Evolutionary conservation across 92 coral and sea anemone genomes (phyloP), one percentile per base, ranked within the genome.

Genomic region (Porites cylindrica): DNA sequence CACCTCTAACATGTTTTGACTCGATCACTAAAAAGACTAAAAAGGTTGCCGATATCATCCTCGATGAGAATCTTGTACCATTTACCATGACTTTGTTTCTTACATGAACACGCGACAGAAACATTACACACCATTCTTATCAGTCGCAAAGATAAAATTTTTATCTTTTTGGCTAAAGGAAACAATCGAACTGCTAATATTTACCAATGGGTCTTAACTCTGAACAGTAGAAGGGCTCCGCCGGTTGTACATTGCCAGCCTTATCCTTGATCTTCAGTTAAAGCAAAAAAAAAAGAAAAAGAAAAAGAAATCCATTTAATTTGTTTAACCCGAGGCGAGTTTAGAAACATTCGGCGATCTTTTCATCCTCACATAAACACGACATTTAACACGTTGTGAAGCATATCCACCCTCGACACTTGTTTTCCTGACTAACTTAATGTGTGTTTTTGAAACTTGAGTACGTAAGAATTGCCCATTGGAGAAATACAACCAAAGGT

Each of bases 381-480:
- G 14, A 21, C 16, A 6, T 82, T 71, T 58, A 82, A 70, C 19
- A 56, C 20, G 78, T 71, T 82, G 77, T 70, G 59, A 82, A 47
- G 77, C 82, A 90, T 90, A 90, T 90, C 92, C 78, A 85, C 90
- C 90, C 86, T 72, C 56, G 92, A 85, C 92, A 90, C 92, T 90
- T 90, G 92, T 85, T 79, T 80, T 84, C 54, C 71, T 70, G 71
- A 71, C 77, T 69, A 38, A 59, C 78, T 82, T 78, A 82, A 82
- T 82, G 52, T 54, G 12, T 59, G 59, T 82, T 82, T 82, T 58
- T 82, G 12, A 70, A 70, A 82, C 59, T 56, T 24, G 70, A 54
- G 21, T 32, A 21, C 69, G 56, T 53, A 71, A 50, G 52, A 70
- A 82, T 47, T 70, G 86, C 77, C 69, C 78, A 60, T 10, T n/a